phyloP scores from a whole-genome alignment of 1,140 invertebrate species.

The Drosophila navojoa region DNA sequence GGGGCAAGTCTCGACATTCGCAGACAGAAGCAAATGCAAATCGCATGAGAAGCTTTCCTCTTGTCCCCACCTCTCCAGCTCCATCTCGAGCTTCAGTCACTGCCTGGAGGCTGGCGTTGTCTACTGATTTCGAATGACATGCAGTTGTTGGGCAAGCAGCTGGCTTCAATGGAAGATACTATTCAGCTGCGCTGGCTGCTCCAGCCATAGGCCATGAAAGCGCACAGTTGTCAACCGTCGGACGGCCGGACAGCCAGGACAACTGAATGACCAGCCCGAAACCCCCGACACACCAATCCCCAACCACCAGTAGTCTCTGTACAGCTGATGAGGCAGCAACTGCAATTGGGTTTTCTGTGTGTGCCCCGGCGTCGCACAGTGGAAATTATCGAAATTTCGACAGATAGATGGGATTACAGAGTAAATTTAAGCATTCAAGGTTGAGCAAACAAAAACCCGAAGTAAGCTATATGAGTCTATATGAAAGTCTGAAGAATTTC shows the following conservation, averaged over 20 bases:
- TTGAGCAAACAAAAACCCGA: too few relatives aligned
- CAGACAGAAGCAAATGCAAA: constrained; percentile 57
- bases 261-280: background rate
- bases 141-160: constrained; percentile 32
- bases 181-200: background rate
- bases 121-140: constrained; percentile 73
- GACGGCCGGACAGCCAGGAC: constrained; percentile 23
- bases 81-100: background rate
- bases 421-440: too few relatives aligned
- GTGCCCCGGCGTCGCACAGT: background rate
- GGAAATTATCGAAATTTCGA: too few relatives aligned
- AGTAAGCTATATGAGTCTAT: too few relatives aligned
- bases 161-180: constrained; percentile 6
- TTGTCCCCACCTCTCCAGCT: too few relatives aligned
- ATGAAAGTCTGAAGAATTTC: too few relatives aligned
- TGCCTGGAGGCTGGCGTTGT: constrained; percentile 39
- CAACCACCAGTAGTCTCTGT: constrained; percentile 2
- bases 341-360: constrained; percentile 17
- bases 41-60: constrained; percentile 33
- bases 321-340: constrained; percentile 13
- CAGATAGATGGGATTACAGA: too few relatives aligned
- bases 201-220: constrained; percentile 68
- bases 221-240: constrained; percentile 71
- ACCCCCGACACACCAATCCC: too few relatives aligned
- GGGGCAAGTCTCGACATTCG: constrained; percentile 21